Conservation (phyloP, 2,113 vertebrate species). For the Ascaphus truei region DNA sequence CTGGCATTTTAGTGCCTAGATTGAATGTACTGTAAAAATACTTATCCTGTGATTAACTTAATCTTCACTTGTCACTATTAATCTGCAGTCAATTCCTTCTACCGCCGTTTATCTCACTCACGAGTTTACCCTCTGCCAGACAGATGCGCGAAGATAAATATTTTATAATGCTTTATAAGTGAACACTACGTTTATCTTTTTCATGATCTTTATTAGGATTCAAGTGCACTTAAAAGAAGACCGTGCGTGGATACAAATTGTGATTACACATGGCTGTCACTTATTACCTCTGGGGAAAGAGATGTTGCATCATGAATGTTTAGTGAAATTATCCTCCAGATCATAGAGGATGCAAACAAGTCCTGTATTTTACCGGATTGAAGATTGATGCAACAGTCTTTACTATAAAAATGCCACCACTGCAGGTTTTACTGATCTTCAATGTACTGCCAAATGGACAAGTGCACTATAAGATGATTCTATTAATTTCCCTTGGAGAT, state of each 20-base stretch:
- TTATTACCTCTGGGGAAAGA: too few relatives aligned
- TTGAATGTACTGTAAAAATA: neutral
- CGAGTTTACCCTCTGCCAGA: neutral
- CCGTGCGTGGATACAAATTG: too few relatives aligned
- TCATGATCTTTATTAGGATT: neutral
- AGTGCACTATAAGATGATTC: too few relatives aligned
- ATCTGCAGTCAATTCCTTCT: neutral
- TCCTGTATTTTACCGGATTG: too few relatives aligned
- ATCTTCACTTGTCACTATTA: neutral
- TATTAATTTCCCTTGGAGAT: too few relatives aligned
- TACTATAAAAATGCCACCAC: too few relatives aligned
- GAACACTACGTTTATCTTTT: neutral
- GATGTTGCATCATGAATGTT: too few relatives aligned
- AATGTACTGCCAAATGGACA: too few relatives aligned
- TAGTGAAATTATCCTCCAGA: neutral
- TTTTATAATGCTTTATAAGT: neutral
- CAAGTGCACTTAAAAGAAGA: too few relatives aligned
- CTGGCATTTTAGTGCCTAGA: too few relatives aligned
- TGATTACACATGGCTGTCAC: neutral
- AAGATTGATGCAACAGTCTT: too few relatives aligned
- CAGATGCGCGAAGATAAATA: conserved; percentile 4
- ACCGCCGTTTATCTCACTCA: neutral
- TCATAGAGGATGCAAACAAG: neutral
- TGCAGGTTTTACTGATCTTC: too few relatives aligned
- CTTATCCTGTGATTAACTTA: neutral